Percentiles rank a stretch among this genome's conserved stretches.
Evolutionary conservation across 2,888 invertebrate genomes (phyloP).

Genomic region (Eucriotettix oculatus): DNA sequence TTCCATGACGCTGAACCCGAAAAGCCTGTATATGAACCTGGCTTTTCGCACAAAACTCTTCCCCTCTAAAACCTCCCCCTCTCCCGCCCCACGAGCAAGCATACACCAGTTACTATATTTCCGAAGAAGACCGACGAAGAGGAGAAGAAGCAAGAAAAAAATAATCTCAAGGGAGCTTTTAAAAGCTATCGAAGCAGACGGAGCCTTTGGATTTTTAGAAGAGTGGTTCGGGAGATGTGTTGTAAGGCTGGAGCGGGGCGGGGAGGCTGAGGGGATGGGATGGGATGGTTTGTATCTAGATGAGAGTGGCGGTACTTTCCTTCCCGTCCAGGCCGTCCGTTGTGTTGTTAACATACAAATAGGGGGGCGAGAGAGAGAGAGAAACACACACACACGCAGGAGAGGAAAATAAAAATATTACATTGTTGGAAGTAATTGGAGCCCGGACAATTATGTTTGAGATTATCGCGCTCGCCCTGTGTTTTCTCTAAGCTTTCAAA

Average conservation of each 20-base stretch:
- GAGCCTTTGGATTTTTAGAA: constrained; percentile 20
- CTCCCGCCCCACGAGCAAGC: not conserved
- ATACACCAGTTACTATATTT: constrained; percentile 8
- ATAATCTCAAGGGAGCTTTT: constrained; percentile 30
- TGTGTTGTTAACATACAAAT: not conserved
- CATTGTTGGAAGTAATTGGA: not conserved
- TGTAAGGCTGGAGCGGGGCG: not conserved
- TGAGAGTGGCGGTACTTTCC: not conserved
- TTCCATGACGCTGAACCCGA: constrained; percentile 29
- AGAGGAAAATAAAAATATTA: not conserved
- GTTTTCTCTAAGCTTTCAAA: too few relatives aligned
- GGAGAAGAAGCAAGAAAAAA: constrained; percentile 20
- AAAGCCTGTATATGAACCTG: constrained; percentile 11
- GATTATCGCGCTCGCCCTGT: too few relatives aligned
- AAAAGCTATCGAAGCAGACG: constrained; percentile 29
- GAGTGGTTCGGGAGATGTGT: constrained; percentile 16
- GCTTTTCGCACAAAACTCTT: not conserved
- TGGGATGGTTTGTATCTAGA: not conserved
- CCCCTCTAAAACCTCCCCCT: not conserved
- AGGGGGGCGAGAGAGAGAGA: not conserved
- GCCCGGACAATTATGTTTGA: not conserved
- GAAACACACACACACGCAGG: too few relatives aligned
- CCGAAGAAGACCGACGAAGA: not conserved
- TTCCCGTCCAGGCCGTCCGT: too few relatives aligned
- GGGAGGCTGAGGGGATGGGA: not conserved